Evolutionary conservation across 2,888 invertebrate genomes (phyloP), one percentile per base, ranked within the genome.

Genomic region (Rhagium mordax): DNA sequence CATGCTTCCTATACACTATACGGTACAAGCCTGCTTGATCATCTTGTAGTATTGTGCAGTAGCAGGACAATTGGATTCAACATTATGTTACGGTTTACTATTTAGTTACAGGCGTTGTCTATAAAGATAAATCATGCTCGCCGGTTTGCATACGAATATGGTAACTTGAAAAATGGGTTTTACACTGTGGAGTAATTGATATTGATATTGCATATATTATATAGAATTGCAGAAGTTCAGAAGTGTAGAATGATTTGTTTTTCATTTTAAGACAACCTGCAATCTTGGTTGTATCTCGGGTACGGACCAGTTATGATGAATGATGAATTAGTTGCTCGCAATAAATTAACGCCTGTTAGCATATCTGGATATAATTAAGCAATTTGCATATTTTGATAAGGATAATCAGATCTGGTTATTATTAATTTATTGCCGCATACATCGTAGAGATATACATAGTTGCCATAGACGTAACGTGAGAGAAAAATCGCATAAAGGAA

Each of bases 71-170:
- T 76, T 68, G 76, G 65, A 76, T 71, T 70, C 62, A 57, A 72
- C 74, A 74, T 74, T 72, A 75, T 74, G 74, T 76, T 78, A 75
- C 74, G 70, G 78, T 73, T 75, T 75, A 74, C 72, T 76, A 73
- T 78, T 75, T 71, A 74, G 72, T 75, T 74, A 75, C 71, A 69
- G 62, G 74, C 69, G 66, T 74, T 61, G 70, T 73, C 61, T 71
- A 61, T 70, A 70, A 55, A 53, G 59, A 74, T 77, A 77, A 77
- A 77, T 77, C 71, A 77, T 75, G 64, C 47, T 70, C 47, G 49
- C 27, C 41, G 47, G 68, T 66, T 71, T 69, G 66, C 57, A 69
- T 74, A 69, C 73, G 57, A 68, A 71, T 75, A 75, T 75, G 71
- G 75, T 59, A 70, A 75, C 59, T 70, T 73, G 75, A 73, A 71